Evolutionary conservation across 2,113 vertebrate genomes (phyloP).

Genomic region (Bubo scandiacus): DNA sequence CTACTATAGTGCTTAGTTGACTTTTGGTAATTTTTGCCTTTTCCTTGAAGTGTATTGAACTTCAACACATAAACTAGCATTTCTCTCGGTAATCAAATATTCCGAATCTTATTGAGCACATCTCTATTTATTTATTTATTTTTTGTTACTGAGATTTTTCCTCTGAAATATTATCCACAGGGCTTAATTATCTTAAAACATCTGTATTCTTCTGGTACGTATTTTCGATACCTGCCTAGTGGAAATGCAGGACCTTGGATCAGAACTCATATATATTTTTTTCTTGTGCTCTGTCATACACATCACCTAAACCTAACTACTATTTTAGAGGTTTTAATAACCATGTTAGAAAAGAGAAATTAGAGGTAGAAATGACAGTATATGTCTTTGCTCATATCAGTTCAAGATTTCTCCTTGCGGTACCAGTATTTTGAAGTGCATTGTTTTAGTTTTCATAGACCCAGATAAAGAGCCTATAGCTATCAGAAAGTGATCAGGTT

Average conservation of each 20-base stretch:
- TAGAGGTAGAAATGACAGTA: not conserved
- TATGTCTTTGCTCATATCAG: not conserved
- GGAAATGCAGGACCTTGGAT: not conserved
- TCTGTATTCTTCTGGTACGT: rapidly evolving
- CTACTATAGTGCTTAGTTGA: not conserved
- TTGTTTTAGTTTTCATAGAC: not conserved
- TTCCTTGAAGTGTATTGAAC: not conserved
- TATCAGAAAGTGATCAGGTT: rapidly evolving
- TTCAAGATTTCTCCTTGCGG: not conserved
- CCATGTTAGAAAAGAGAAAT: not conserved
- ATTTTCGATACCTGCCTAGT: not conserved
- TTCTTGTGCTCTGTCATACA: not conserved
- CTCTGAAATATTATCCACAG: not conserved
- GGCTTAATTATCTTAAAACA: not conserved
- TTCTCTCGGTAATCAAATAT: not conserved
- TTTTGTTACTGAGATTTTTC: not conserved
- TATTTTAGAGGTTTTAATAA: not conserved
- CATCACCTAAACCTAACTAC: not conserved
- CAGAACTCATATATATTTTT: not conserved
- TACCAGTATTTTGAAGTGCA: not conserved
- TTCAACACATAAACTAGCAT: not conserved
- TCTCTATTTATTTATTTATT: not conserved
- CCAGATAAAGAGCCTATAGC: not conserved
- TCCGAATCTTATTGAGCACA: not conserved
- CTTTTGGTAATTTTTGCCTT: not conserved